Conservation (phyloP, 2,888 invertebrate genomes). For the Drosophila leonis region DNA sequence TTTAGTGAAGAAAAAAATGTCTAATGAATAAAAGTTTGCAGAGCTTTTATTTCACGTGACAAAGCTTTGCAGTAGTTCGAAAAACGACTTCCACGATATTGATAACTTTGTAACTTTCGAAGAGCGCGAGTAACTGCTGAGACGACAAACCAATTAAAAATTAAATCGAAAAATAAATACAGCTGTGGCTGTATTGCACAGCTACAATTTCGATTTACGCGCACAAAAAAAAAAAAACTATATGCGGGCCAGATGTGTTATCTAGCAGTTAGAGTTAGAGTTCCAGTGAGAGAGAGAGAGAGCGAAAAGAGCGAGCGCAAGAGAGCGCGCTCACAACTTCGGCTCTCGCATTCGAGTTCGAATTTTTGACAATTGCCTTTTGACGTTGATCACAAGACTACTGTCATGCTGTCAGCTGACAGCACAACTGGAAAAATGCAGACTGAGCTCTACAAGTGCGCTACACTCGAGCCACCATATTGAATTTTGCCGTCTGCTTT, state of each 20-base stretch:
- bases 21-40: constrained; percentile 51
- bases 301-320: constrained; percentile 13
- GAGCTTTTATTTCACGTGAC: constrained; percentile 78
- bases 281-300: constrained; percentile 9
- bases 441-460: constrained; percentile 33
- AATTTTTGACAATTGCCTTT: constrained; percentile 76
- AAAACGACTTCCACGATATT: constrained; percentile 47
- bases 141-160: constrained; percentile 13
- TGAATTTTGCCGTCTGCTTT: constrained; percentile 46
- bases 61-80: constrained; percentile 73
- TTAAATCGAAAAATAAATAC: constrained; percentile 26
- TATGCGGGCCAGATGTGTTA: constrained; percentile 60
- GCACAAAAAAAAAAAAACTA: constrained; percentile 6
- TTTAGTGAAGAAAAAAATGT: constrained; percentile 25
- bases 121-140: constrained; percentile 20
- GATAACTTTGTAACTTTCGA: constrained; percentile 37
- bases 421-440: constrained; percentile 56
- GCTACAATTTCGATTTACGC: constrained; percentile 12
- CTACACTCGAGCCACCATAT: constrained; percentile 53
- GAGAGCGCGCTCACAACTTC: constrained; percentile 16
- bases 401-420: constrained; percentile 81
- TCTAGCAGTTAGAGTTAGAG: constrained; percentile 25
- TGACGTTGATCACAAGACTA: constrained; percentile 82
- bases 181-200: constrained; percentile 18
- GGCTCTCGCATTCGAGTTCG: constrained; percentile 70